Percentiles rank a stretch among this genome's conserved stretches.
These are phyloP conservation scores for Pagetopsis macropterus DNA, from an alignment of 2,797 vertebrate species.

Conservation along the genomic window DNA sequence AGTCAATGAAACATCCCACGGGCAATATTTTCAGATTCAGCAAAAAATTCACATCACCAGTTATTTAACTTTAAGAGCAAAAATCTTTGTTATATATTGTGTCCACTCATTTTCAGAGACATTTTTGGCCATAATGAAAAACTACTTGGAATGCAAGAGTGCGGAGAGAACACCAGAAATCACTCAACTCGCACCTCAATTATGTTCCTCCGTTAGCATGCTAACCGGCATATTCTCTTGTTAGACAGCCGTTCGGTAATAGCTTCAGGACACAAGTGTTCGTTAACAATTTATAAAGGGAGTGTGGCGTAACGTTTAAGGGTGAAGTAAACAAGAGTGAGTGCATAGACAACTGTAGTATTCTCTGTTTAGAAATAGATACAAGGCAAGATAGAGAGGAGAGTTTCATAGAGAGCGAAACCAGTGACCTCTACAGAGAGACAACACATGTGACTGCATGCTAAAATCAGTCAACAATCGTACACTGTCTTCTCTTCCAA, in stretches of 20 bases:
- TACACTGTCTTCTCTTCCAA: background rate
- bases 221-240: background rate
- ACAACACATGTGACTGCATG: background rate
- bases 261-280: slow-evolving; percentile 20
- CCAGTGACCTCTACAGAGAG: slow-evolving; percentile 6
- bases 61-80: slow-evolving; percentile 47
- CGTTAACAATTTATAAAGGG: slow-evolving; percentile 39
- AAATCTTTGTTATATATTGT: slow-evolving; percentile 18
- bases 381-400: background rate
- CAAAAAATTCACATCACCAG: slow-evolving; percentile 40
- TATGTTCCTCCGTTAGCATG: background rate
- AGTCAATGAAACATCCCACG: slow-evolving; percentile 66
- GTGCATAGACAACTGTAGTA: slow-evolving; percentile 1
- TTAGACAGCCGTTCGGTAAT: slow-evolving; percentile 15
- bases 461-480: slow-evolving; percentile 19
- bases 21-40: slow-evolving; percentile 56
- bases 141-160: background rate
- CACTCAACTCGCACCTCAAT: slow-evolving; percentile 3
- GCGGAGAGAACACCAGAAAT: background rate
- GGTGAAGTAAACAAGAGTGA: slow-evolving; percentile 27
- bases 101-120: background rate
- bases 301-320: slow-evolving; percentile 16
- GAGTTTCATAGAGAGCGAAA: background rate
- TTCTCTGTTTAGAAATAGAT: slow-evolving; percentile 35
- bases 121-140: background rate